Evolutionary conservation across 1,140 invertebrate species (phyloP), one percentile per base, ranked within the genome.

Genomic region (Ditylenchus dipsaci): DNA sequence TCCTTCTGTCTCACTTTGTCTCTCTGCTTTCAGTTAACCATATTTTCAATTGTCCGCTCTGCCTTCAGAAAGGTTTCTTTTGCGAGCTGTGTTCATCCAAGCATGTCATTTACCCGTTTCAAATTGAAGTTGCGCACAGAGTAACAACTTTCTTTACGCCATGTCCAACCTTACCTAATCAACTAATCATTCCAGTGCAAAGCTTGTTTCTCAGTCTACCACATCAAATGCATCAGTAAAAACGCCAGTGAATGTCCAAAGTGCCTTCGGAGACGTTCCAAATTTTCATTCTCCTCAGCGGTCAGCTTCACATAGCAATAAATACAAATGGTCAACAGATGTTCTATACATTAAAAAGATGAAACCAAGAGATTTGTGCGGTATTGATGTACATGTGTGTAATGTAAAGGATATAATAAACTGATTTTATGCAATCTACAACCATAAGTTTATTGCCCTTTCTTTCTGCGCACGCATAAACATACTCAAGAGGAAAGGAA

Each of bases 81-180:
- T 86, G 85, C 79, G 85, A 86, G 73, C 74, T 86, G 15, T 86
- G 85, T 67, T 74, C 76, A 42, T 80, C 77, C 30, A 68, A 78
- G n/a, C 78, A 83, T 58, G 81, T 85, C 57, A 85, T 86, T 66
- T 86, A 84, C 72, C 83, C 85, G 8, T 86, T 86, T 77, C 83
- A 86, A 68, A 65, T 80, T 0, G 82, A 84, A 9, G 79, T 74
- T 38, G 84, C 83, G 21, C 61, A 75, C 63, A 78, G 82, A 76
- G 84, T 85, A 23, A 38, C 49, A 53, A 17, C 8, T 53, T 53
- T n/a, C n/a, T 53, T 26, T 21, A 53, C 49, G n/a, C 23, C 8
- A 21, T 53, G 3, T 7, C 15, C 15, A 5, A 53, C 49, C 23
- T 7, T 21, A 21, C 23, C 15, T 7, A 21, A 53, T 53, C n/a